Conservation (phyloP, 2,113 vertebrate species). For the Globicephala melas region DNA sequence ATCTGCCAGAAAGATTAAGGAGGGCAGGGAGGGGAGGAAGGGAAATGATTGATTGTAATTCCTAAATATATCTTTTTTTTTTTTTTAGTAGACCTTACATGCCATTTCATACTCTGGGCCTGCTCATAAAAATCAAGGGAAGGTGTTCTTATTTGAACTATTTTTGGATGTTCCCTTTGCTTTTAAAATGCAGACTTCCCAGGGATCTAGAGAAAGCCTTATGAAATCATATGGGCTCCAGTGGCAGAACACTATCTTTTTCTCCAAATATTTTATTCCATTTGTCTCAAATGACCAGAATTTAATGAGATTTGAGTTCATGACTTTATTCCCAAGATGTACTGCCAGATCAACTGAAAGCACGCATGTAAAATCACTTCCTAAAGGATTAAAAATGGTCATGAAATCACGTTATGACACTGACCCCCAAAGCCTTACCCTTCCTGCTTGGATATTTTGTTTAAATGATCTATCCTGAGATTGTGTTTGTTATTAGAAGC, state of each 20-base stretch:
- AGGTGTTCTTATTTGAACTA: constrained; percentile 37
- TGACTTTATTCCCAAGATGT: constrained; percentile 10
- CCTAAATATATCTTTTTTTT: constrained; percentile 16
- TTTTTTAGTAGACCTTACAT: background rate
- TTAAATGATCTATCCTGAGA: constrained; percentile 25
- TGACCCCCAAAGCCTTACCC: background rate
- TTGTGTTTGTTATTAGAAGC: constrained; percentile 14
- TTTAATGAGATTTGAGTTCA: constrained; percentile 46
- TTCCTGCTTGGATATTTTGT: constrained; percentile 40
- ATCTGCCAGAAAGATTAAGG: constrained; percentile 28
- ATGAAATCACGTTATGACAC: constrained; percentile 37
- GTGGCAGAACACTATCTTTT: background rate
- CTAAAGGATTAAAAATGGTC: constrained; percentile 31
- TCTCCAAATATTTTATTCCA: background rate
- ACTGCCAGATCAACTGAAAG: constrained; percentile 35
- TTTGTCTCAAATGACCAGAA: constrained; percentile 6
- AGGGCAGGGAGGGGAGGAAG: background rate
- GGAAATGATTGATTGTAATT: constrained; percentile 53
- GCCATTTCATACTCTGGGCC: constrained; percentile 22
- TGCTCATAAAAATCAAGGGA: constrained; percentile 32
- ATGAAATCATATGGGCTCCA: background rate
- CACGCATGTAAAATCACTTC: constrained; percentile 34
- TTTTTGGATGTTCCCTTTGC: constrained; percentile 46
- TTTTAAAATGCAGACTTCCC: constrained; percentile 45
- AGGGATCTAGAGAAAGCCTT: background rate